phyloP scores from a whole-genome alignment of 1,140 invertebrate genomes.

The Calliphora vicina region DNA sequence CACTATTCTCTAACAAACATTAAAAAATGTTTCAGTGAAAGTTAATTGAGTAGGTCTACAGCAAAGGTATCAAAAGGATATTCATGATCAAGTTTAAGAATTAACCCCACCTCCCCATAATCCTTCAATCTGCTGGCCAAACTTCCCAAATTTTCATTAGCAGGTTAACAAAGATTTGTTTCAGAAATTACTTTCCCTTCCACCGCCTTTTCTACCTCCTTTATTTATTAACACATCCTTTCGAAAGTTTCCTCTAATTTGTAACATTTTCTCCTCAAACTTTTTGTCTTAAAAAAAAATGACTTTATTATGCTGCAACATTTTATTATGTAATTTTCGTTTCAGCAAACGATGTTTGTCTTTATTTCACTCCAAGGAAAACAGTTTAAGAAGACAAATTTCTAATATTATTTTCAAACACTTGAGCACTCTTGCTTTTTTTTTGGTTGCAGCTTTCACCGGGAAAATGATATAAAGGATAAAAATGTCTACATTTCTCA shows the following conservation, averaged over 20 bases:
- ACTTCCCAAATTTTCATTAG: too few species aligned
- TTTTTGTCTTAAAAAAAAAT: not conserved
- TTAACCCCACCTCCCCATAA: too few species aligned
- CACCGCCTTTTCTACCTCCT: not conserved
- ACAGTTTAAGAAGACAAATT: not conserved
- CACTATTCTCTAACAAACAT: too few species aligned
- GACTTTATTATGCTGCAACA: not conserved
- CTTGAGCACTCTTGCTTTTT: too few species aligned
- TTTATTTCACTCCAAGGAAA: not conserved
- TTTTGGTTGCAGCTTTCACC: too few species aligned
- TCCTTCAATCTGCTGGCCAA: too few species aligned
- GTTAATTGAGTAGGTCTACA: too few species aligned
- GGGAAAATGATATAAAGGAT: not conserved
- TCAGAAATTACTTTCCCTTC: not conserved
- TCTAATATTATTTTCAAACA: not conserved
- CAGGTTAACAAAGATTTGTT: too few species aligned
- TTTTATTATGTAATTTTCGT: not conserved
- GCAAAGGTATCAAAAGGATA: too few species aligned
- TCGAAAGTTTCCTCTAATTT: not conserved
- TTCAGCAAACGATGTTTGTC: not conserved
- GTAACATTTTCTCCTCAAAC: not conserved
- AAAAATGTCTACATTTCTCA: not conserved
- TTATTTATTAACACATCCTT: not conserved
- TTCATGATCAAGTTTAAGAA: too few species aligned
- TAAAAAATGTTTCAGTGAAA: too few species aligned